Evolutionary conservation across 2,888 invertebrate species (phyloP).

Genomic region (Thymelicus lineola): DNA sequence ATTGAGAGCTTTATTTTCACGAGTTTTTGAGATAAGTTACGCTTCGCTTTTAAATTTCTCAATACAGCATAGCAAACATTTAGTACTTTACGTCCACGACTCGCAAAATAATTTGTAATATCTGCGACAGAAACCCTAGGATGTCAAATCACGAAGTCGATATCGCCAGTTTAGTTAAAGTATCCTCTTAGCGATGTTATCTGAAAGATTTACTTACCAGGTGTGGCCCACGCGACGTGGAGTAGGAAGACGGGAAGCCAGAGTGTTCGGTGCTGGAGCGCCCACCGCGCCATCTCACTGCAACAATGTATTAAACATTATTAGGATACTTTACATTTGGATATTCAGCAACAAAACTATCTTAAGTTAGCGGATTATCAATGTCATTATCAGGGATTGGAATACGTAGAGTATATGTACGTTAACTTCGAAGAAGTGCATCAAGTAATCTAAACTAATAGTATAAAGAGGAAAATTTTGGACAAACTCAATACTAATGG

Average conservation of each 20-base stretch:
- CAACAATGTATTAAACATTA: constrained; percentile 52
- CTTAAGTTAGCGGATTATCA: not conserved
- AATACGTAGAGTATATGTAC: too few species aligned
- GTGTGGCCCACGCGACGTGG: constrained; percentile 67
- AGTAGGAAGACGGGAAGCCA: constrained; percentile 65
- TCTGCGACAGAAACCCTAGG: not conserved
- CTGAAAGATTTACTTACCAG: constrained; percentile 59
- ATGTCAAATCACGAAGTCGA: constrained; percentile 22
- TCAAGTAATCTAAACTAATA: too few species aligned
- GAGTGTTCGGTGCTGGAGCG: constrained; percentile 72
- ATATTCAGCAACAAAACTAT: not conserved
- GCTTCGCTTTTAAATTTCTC: too few species aligned
- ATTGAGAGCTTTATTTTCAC: too few species aligned
- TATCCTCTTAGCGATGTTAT: constrained; percentile 38
- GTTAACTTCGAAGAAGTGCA: too few species aligned
- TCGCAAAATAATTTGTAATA: constrained; percentile 2
- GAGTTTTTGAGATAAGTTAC: too few species aligned
- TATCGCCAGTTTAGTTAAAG: constrained; percentile 7
- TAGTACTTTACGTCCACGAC: not conserved
- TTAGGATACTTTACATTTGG: not conserved
- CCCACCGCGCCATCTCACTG: constrained; percentile 83
- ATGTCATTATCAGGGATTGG: too few species aligned
- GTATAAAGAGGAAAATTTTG: too few species aligned
- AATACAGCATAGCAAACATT: not conserved
- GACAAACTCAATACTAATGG: too few species aligned